Evolutionary conservation across 2,113 vertebrate genomes (phyloP).

Genomic region (Chamaea fasciata): DNA sequence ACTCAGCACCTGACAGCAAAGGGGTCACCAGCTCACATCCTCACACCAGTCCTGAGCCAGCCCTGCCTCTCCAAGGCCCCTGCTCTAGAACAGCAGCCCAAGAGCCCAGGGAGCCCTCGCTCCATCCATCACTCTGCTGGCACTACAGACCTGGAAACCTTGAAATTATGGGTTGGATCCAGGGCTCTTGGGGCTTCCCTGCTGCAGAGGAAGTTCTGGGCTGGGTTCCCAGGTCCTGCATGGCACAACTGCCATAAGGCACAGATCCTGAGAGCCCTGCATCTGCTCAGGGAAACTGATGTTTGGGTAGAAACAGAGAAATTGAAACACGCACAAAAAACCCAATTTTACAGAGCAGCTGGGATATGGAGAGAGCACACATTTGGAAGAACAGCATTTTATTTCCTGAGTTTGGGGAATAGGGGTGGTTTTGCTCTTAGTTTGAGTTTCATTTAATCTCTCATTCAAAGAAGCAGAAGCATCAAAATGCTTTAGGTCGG

Average conservation of each 20-base stretch:
- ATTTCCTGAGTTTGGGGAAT: background rate
- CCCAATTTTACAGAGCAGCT: background rate
- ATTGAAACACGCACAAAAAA: background rate
- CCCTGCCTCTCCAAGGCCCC: background rate
- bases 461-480: background rate
- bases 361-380: accelerated
- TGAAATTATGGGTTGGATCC: background rate
- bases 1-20: too few relatives aligned
- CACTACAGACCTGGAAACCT: background rate
- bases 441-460: background rate
- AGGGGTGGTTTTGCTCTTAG: background rate
- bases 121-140: background rate
- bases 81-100: background rate
- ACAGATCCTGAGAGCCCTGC: background rate
- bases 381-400: background rate
- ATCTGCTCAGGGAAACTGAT: background rate
- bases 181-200: background rate
- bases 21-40: accelerated
- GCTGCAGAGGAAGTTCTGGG: background rate
- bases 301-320: background rate
- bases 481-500: background rate
- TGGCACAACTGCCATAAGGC: background rate
- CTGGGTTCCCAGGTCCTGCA: background rate
- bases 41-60: too few relatives aligned
- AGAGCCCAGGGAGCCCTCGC: background rate